Percentiles rank a stretch among this genome's conserved stretches.
Conservation (phyloP, 2,888 invertebrate genomes). For the Galeopsomyia nigrocyanea region DNA sequence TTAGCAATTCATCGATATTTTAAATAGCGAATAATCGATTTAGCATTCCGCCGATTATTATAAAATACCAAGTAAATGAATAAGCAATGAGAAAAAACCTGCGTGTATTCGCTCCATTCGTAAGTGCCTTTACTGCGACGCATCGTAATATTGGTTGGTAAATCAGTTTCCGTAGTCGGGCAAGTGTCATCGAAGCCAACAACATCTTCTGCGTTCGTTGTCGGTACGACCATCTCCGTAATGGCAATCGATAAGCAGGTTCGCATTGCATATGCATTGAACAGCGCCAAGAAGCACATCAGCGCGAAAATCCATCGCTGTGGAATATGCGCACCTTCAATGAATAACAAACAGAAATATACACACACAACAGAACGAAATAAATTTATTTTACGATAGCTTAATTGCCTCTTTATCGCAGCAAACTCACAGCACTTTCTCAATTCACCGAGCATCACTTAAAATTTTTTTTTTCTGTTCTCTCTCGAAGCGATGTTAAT, state of each 20-base stretch:
- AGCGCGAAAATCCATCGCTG: slow-evolving; percentile 68
- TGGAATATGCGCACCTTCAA: slow-evolving; percentile 52
- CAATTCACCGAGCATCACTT: slow-evolving; percentile 36
- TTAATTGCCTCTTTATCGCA: neutral
- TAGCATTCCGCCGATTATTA: too few species aligned
- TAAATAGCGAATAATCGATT: too few species aligned
- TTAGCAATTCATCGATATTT: too few species aligned
- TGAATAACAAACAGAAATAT: slow-evolving; percentile 17
- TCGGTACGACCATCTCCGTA: slow-evolving; percentile 75
- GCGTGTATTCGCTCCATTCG: slow-evolving; percentile 44
- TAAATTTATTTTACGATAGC: too few species aligned
- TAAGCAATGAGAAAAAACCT: slow-evolving; percentile 27
- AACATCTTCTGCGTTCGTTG: slow-evolving; percentile 5
- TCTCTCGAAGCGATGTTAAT: neutral
- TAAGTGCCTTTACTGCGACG: slow-evolving; percentile 22
- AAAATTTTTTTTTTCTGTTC: neutral
- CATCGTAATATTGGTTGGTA: slow-evolving; percentile 21
- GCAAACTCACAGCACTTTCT: slow-evolving; percentile 42
- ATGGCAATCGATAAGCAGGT: slow-evolving; percentile 81
- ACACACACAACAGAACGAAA: too few species aligned
- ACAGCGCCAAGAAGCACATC: slow-evolving; percentile 80
- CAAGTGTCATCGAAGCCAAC: slow-evolving; percentile 38
- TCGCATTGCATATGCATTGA: slow-evolving; percentile 83
- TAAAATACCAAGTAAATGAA: too few species aligned
- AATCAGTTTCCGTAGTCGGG: slow-evolving; percentile 4